A percentile compares a stretch with the other conserved stretches of the same genome.
These are phyloP conservation scores for Dysmachus trigonus DNA, from an alignment of 2,888 invertebrate species.

Conservation along the genomic window DNA sequence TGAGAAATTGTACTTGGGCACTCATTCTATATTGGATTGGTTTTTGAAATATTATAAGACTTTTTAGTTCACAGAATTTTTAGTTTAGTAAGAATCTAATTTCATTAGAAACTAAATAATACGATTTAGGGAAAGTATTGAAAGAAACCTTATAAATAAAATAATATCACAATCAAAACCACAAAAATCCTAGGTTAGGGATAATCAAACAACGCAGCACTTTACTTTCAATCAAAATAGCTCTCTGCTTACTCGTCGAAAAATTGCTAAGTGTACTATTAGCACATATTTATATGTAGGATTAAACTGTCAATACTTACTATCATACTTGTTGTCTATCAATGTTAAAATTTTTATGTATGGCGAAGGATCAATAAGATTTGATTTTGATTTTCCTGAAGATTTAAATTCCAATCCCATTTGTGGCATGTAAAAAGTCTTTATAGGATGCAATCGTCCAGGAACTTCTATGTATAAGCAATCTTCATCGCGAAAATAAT, in stretches of 20 bases:
- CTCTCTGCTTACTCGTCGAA: background rate
- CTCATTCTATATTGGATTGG: no score
- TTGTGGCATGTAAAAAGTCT: constrained; percentile 83
- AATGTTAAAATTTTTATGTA: constrained; percentile 91
- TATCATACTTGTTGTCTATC: constrained; percentile 87
- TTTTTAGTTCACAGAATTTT: no score
- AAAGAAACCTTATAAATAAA: no score
- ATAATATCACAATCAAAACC: no score
- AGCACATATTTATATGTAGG: background rate
- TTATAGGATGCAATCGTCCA: constrained; percentile 92
- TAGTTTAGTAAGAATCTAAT: no score
- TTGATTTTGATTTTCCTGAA: constrained; percentile 66
- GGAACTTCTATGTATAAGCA: constrained; percentile 92
- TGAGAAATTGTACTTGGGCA: no score
- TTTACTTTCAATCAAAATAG: no score
- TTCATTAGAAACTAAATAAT: no score
- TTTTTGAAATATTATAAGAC: no score
- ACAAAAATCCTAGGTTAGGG: no score
- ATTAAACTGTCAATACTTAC: constrained; percentile 53
- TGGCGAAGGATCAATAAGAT: constrained; percentile 89
- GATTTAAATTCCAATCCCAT: constrained; percentile 66
- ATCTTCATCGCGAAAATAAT: constrained; percentile 84
- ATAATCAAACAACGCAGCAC: no score
- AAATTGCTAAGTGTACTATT: background rate
- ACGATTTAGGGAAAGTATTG: no score